phyloP scores from a whole-genome alignment of 2,888 invertebrate species.

The Scaptomyza polygonia region DNA sequence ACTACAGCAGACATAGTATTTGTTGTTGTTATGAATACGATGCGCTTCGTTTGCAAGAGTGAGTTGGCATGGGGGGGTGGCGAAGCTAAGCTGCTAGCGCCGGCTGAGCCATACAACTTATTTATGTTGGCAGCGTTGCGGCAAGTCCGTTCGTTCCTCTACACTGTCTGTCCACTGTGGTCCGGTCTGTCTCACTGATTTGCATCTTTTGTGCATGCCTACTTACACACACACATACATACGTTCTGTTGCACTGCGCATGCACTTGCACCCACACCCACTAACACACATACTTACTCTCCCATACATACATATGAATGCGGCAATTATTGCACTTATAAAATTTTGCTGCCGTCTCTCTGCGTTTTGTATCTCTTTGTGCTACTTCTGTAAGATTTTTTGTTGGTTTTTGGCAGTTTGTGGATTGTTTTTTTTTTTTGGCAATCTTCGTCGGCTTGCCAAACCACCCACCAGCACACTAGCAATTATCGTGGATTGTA shows the following conservation, averaged over 20 bases:
- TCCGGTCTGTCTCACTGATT: conserved; percentile 69
- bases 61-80: not conserved
- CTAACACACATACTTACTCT: not conserved
- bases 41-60: conserved; percentile 40
- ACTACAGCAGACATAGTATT: conserved; percentile 26
- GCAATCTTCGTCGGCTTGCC: conserved; percentile 29
- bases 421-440: conserved; percentile 30
- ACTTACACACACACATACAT: conserved; percentile 22
- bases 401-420: conserved; percentile 17
- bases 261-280: conserved; percentile 8
- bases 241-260: conserved; percentile 21
- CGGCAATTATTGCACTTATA: conserved; percentile 76
- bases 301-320: conserved; percentile 30
- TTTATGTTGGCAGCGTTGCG: conserved; percentile 64
- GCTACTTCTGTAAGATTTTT: conserved; percentile 15
- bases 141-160: conserved; percentile 44
- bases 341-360: conserved; percentile 49
- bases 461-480: conserved; percentile 27
- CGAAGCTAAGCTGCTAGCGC: conserved; percentile 49
- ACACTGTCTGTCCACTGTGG: conserved; percentile 33
- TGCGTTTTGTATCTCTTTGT: conserved; percentile 21
- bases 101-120: conserved; percentile 68
- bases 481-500: conserved; percentile 70
- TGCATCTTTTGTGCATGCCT: conserved; percentile 69
- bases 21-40: conserved; percentile 62